phyloP scores from a whole-genome alignment of 2,888 invertebrate genomes.

The Eilema depressum region DNA sequence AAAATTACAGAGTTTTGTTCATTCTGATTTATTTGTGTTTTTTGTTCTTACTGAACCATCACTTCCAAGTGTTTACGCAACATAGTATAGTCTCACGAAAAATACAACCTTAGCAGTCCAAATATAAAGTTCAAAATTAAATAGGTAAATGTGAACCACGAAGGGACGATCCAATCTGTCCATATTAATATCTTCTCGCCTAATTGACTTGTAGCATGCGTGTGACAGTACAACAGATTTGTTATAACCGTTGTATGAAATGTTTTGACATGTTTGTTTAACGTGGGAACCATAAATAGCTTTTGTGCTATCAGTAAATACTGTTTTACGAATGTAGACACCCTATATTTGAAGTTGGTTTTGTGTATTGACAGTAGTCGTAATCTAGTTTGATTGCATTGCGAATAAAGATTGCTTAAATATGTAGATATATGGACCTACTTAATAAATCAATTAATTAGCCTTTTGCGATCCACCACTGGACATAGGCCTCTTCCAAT shows the following conservation, averaged over 20 bases:
- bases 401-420: too few species aligned
- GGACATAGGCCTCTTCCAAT: too few species aligned
- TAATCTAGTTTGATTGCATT: neutral
- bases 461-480: too few species aligned
- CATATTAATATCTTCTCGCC: slow-evolving; percentile 64
- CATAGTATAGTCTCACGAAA: neutral
- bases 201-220: slow-evolving; percentile 69
- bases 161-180: slow-evolving; percentile 53
- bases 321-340: slow-evolving; percentile 30
- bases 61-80: neutral
- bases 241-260: slow-evolving; percentile 60
- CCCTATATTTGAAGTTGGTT: slow-evolving; percentile 30
- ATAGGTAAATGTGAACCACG: slow-evolving; percentile 14
- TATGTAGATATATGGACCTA: too few species aligned
- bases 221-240: slow-evolving; percentile 70
- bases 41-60: neutral
- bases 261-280: slow-evolving; percentile 72
- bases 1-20: too few species aligned
- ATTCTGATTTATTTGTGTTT: too few species aligned
- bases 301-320: slow-evolving; percentile 40
- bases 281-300: slow-evolving; percentile 64
- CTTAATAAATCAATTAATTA: too few species aligned
- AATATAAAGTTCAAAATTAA: slow-evolving; percentile 27
- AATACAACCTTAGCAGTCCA: slow-evolving; percentile 4
- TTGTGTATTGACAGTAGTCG: neutral